Base-by-base conservation (phyloP, 2,888 invertebrate species). In the Volucella bombylans region DNA sequence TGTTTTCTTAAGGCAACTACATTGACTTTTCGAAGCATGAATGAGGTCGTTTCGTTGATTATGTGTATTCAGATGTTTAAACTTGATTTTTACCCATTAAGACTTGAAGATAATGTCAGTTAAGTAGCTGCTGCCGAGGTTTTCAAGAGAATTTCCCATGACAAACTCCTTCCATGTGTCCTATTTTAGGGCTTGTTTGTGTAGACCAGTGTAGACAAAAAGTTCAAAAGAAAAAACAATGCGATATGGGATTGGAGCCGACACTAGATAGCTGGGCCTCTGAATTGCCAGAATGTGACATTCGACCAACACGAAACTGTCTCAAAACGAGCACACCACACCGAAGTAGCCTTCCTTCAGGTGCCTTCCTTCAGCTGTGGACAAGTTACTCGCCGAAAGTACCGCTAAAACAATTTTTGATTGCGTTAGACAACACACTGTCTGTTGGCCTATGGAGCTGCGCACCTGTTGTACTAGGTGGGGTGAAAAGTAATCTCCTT, bases 291-390 rank as follows among this genome's bases (percentile, higher is more conserved):
- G 88, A 90, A 90, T 90, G 90, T 91, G 88, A 88, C 89, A 91
- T 91, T 91, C 91, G 91, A 91, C 91, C 89, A 91, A 91, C 91
- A 91, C 91, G 90, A 91, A 90, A 89, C 91, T 91, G 61, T 91
- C 90, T 90, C 90, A 90, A 90, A 90, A 76, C 69, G 55, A 74
- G 41, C 52, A 49, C 43, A 69, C 10, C 15, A 57, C 23, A 57
- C 57, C 71, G 54, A 68, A 31, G 81, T 41, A 18, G 18, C 4
- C 41, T 80, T 23, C 87, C 18, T 38, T 15, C 14, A 0, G 18
- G 18, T 41, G 15, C 8, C 14, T 38, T 8, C 12, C 8, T 50
- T 4, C 12, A 11, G 12, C 1, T 41, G 57, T 8, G 14, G 6
- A 49, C 9, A 45, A 45, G 18, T 23, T 43, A 15, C 10, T 43